Evolutionary conservation across 2,888 invertebrate genomes (phyloP), one percentile per base, ranked within the genome.

Genomic region (Drosophila vallismaia): DNA sequence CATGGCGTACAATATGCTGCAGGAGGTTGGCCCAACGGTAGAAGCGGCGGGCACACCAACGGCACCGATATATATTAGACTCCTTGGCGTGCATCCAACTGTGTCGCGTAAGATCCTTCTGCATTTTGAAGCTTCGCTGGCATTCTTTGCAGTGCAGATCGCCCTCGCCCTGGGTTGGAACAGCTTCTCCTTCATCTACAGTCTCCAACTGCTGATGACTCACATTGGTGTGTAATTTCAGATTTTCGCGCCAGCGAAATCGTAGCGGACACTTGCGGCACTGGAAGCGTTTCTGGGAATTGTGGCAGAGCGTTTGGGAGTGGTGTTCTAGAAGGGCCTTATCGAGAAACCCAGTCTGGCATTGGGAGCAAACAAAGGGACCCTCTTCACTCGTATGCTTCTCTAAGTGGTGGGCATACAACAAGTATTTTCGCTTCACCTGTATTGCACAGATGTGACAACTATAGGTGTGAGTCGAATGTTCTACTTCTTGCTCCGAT

Each of bases 311-410:
- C 77, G 91, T 72, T 86, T 92, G 87, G 91, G 92, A 40, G 92
- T 94, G 94, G 3, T 93, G 92, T 0, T 92, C 91, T 2, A 94
- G 92, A 12, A 93, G 90, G 59, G 92, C 92, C 2, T 92, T 88
- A 6, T 92, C 92, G 0, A 93, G 92, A 76, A 93, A 94, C 31
- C 92, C 88, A 87, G 93, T 92, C 19, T 92, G 89, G 76, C 94
- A 94, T 14, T 92, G 89, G 31, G 90, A 89, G 71, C 94, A 94
- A 28, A 92, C 90, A 29, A 91, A 90, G 0, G 92, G 92, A 0
- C 92, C 89, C 57, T 93, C 93, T 0, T 93, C 58, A 81, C 93
- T 83, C 3, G 50, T 62, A 58, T 91, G 91, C 6, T 71, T 64
- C 3, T 74, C 76, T 31, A 76, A 64, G 64, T 91, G 90, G 71